Evolutionary conservation across 2,888 invertebrate genomes (phyloP).

Genomic region (Amphimallon solstitiale): DNA sequence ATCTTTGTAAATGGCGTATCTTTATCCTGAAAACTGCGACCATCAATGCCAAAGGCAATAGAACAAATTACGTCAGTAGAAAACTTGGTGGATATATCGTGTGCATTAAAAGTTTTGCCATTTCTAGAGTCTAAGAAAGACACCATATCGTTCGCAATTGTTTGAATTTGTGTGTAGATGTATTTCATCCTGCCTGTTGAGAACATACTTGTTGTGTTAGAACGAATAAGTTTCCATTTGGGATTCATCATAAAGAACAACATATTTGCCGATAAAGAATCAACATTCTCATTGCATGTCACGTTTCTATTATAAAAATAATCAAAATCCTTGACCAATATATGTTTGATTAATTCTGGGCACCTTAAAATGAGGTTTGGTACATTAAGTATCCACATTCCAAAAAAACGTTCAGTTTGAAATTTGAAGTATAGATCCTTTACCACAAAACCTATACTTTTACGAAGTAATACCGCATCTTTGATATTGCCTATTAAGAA

Average conservation of each 20-base stretch:
- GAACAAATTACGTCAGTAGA: constrained; percentile 61
- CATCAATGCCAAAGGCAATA: constrained; percentile 60
- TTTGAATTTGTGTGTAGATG: not conserved
- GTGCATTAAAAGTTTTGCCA: constrained; percentile 1
- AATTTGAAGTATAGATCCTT: constrained; percentile 52
- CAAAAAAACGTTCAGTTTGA: constrained; percentile 57
- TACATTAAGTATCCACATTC: constrained; percentile 64
- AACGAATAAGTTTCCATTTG: constrained; percentile 66
- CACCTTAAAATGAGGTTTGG: constrained; percentile 63
- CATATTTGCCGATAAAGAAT: constrained; percentile 61
- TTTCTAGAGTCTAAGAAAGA: not conserved
- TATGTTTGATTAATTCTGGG: constrained; percentile 63
- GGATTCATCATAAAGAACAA: constrained; percentile 63
- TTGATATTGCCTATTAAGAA: constrained; percentile 62
- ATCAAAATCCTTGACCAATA: constrained; percentile 65
- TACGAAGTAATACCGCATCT: constrained; percentile 49
- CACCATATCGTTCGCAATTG: not conserved
- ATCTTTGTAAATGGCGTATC: constrained; percentile 55
- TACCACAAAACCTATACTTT: constrained; percentile 51
- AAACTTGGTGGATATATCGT: constrained; percentile 53
- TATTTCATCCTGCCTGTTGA: constrained; percentile 42
- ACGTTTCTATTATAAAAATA: constrained; percentile 64
- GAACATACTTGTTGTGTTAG: constrained; percentile 67
- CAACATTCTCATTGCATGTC: constrained; percentile 58
- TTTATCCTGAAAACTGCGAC: constrained; percentile 54